These are phyloP conservation scores for Panthera leo DNA, from an alignment of 2,113 vertebrate genomes.

Conservation along the genomic window DNA sequence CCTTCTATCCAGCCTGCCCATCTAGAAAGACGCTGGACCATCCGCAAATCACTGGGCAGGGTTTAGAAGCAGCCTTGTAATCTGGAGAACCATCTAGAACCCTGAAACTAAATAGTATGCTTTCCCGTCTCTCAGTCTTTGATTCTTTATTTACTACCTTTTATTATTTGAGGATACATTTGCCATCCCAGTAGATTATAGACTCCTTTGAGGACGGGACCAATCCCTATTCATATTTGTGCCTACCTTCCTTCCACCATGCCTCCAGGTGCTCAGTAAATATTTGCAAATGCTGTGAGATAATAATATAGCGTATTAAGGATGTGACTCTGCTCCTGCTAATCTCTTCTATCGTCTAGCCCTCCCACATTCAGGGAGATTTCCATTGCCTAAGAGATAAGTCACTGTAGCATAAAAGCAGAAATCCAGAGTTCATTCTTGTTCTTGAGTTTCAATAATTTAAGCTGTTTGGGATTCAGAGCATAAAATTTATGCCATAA, in stretches of 20 bases:
- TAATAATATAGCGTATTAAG: neutral
- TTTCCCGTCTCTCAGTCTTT: neutral
- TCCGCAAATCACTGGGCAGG: neutral
- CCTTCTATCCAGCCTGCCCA: neutral
- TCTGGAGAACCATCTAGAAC: neutral
- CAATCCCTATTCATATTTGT: neutral
- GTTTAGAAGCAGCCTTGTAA: neutral
- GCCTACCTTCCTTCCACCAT: neutral
- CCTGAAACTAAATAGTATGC: neutral
- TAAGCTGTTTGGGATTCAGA: neutral
- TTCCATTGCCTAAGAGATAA: neutral
- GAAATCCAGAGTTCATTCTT: conserved; percentile 21
- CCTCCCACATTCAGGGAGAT: neutral
- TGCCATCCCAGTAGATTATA: neutral
- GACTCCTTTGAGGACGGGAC: neutral
- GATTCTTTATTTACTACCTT: neutral
- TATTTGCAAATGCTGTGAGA: neutral
- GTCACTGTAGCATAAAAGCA: conserved; percentile 22
- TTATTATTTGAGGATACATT: neutral
- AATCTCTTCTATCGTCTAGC: neutral
- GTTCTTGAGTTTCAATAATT: neutral
- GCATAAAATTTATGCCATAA: neutral
- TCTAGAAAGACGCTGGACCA: neutral
- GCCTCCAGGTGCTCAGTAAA: neutral
- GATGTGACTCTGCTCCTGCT: neutral